Conservation (phyloP, 2,888 invertebrate species). For the Teinopalpus imperialis region DNA sequence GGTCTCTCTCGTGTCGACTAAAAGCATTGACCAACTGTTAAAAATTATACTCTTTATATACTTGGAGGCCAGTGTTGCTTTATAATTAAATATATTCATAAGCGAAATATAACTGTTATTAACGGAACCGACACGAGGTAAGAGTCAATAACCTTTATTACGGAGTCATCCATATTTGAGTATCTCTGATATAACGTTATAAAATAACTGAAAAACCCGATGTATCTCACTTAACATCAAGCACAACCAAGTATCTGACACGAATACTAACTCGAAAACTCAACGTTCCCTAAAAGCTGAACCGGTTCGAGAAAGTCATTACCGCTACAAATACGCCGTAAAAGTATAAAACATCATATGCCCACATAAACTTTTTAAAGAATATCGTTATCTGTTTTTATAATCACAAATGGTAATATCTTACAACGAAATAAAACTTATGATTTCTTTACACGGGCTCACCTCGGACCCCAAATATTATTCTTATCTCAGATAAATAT, state of each 20-base stretch:
- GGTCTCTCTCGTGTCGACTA: no score
- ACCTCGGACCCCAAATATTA: no score
- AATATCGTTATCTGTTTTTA: background rate
- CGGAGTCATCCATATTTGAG: background rate
- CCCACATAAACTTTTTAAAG: conserved; percentile 1
- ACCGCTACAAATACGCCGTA: conserved; percentile 15
- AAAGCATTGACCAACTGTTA: no score
- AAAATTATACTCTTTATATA: no score
- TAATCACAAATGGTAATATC: conserved; percentile 4
- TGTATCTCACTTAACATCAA: conserved; percentile 19
- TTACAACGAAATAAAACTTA: no score
- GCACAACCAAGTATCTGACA: conserved; percentile 4
- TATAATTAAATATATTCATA: no score
- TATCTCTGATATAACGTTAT: background rate
- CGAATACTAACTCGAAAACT: conserved; percentile 16
- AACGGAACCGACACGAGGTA: no score
- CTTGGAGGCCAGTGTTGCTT: no score
- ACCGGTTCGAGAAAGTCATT: conserved; percentile 15
- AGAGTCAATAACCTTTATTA: background rate
- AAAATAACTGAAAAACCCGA: background rate
- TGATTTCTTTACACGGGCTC: no score
- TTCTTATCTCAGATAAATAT: no score
- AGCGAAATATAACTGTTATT: no score
- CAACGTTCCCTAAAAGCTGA: conserved; percentile 6
- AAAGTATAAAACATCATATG: no score